Percentiles rank a stretch among this genome's conserved stretches.
Conservation (phyloP, 2,797 vertebrate genomes). For the Parauchenoglanis punctatus region DNA sequence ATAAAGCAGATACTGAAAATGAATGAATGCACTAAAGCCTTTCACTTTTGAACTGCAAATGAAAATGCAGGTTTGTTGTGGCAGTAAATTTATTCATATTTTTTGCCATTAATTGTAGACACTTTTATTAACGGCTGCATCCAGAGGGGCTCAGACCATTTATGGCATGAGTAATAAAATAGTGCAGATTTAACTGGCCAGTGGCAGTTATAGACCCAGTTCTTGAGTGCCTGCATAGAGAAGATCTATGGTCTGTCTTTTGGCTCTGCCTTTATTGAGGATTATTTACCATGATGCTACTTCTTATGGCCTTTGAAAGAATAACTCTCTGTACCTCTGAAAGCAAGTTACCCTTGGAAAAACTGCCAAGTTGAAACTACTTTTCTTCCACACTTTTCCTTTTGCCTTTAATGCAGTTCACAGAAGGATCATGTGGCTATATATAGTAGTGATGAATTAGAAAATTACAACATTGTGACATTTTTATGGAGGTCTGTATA, state of each 20-base stretch:
- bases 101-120: constrained; percentile 54
- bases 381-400: background rate
- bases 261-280: constrained; percentile 49
- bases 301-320: constrained; percentile 38
- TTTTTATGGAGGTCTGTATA: constrained; percentile 3
- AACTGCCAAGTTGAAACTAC: constrained; percentile 14
- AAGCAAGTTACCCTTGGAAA: constrained; percentile 19
- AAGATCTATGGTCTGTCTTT: constrained; percentile 51
- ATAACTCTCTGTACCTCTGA: constrained; percentile 6
- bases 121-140: constrained; percentile 14
- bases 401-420: constrained; percentile 18
- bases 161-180: constrained; percentile 55
- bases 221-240: constrained; percentile 47
- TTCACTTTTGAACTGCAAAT: constrained; percentile 30
- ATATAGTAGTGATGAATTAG: constrained; percentile 10
- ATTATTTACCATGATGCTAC: constrained; percentile 56
- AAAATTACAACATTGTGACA: background rate
- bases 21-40: constrained; percentile 37
- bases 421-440: background rate
- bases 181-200: constrained; percentile 56
- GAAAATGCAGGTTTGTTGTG: constrained; percentile 42
- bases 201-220: constrained; percentile 50
- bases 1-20: background rate
- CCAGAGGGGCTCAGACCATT: constrained; percentile 49
- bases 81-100: constrained; percentile 29